Base-by-base conservation (phyloP, 2,113 vertebrate genomes). In the Leuciscus idus region DNA sequence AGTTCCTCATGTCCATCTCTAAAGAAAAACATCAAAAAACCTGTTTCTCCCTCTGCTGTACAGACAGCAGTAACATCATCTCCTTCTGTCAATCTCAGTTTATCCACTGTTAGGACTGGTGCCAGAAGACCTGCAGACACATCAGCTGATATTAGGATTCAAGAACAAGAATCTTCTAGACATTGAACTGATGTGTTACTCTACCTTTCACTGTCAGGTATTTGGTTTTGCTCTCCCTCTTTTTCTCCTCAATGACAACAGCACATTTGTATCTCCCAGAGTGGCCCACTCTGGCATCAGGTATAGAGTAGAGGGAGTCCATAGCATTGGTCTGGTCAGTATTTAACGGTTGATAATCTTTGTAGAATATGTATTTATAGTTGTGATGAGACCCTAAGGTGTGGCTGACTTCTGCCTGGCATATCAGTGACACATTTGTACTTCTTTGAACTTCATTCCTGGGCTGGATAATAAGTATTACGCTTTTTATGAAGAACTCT, bases 191-290 rank as follows among this genome's bases (percentile, higher is more conserved):
- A 55, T 8, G 4, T 15, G 64, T 50, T 39, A 85, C 91, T 57
- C 13, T 55, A 95, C 95, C 95, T 91, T 85, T 88, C 1, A 96
- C 93, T 4, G 11, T 89, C 46, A 95, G 91, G 2, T 66, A 83
- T 76, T 70, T 1, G 0, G 0, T 0, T 0, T 17, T 1, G 23
- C 93, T 95, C 4, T 0, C 21, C 30, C 0, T 0, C 0, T 2
- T 0, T 13, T 62, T 21, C 4, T 7, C 48, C 1, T 57, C 4
- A 6, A 90, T 89, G 39, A 0, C 75, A 8, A 95, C 62, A 4
- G 5, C 7, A 79, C 95, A 96, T 26, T n/a, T 76, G 73, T 95
- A 95, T 9, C 15, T 92, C 39, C 94, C 95, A 0, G 52, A 88
- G 89, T 94, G 81, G 57, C 82, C 89, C 21, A 91, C 89, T 68